Conservation (phyloP, 2,888 invertebrate genomes). For the Cactoblastis cactorum region DNA sequence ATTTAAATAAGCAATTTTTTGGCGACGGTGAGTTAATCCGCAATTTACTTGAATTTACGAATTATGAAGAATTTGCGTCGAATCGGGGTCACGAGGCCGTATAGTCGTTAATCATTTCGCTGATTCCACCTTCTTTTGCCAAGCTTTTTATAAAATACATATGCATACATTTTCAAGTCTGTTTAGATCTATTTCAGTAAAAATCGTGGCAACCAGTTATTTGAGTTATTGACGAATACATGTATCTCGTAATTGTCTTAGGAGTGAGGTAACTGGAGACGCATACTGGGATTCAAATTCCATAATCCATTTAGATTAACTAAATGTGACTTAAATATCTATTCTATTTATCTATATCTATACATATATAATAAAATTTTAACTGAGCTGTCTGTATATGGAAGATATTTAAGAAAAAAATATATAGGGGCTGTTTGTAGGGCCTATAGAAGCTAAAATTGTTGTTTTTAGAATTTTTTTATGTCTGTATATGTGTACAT, state of each 20-base stretch:
- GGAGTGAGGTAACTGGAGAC: conserved; percentile 1
- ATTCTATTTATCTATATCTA: too few species aligned
- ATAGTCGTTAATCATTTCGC: conserved; percentile 5
- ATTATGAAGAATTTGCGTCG: conserved; percentile 30
- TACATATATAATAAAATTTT: too few species aligned
- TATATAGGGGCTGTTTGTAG: too few species aligned
- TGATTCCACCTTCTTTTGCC: not conserved
- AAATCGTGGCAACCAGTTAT: not conserved
- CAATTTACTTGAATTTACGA: conserved; percentile 25
- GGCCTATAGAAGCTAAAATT: too few species aligned
- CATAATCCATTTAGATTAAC: not conserved
- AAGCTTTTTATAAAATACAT: not conserved
- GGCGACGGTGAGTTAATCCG: conserved; percentile 62
- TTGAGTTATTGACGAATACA: not conserved
- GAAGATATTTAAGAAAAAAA: too few species aligned
- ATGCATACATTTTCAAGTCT: not conserved
- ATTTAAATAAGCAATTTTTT: conserved; percentile 72
- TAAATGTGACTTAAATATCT: not conserved
- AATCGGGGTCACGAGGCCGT: conserved; percentile 39
- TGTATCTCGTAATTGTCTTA: not conserved
- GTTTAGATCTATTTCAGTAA: not conserved
- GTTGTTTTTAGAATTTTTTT: too few species aligned
- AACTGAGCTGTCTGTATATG: too few species aligned
- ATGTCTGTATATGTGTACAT: too few species aligned
- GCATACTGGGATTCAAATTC: not conserved